Evolutionary conservation across 2,113 vertebrate genomes (phyloP).

Genomic region (Rallus limicola): DNA sequence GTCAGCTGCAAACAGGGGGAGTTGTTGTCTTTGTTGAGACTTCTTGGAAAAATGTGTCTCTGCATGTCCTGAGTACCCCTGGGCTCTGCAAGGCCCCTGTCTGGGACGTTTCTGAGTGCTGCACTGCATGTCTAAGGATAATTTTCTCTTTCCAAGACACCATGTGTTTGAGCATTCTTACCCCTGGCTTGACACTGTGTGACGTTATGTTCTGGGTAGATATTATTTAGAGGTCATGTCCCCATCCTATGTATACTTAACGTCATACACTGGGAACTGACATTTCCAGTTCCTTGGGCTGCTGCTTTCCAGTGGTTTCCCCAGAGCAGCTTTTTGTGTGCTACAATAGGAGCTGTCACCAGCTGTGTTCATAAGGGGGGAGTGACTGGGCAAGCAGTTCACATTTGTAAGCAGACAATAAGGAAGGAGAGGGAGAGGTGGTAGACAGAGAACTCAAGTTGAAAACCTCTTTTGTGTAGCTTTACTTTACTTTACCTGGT

Average conservation of each 20-base stretch:
- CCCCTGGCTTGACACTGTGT: rapidly evolving
- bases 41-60: neutral
- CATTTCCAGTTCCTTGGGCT: neutral
- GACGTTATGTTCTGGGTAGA: neutral
- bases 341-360: neutral
- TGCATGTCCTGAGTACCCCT: neutral
- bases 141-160: no score
- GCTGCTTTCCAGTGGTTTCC: neutral
- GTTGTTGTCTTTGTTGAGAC: neutral
- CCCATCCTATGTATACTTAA: neutral
- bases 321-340: neutral
- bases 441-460: neutral
- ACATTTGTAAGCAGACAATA: neutral
- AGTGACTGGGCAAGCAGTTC: neutral
- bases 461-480: neutral
- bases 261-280: neutral
- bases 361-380: neutral
- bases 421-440: neutral
- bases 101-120: neutral
- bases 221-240: neutral
- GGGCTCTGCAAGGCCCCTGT: neutral
- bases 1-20: neutral
- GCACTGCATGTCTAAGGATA: neutral
- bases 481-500: neutral
- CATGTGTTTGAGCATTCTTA: rapidly evolving